These are phyloP conservation scores for Hoplostethus atlanticus DNA, from an alignment of 2,797 vertebrate species.

Conservation along the genomic window DNA sequence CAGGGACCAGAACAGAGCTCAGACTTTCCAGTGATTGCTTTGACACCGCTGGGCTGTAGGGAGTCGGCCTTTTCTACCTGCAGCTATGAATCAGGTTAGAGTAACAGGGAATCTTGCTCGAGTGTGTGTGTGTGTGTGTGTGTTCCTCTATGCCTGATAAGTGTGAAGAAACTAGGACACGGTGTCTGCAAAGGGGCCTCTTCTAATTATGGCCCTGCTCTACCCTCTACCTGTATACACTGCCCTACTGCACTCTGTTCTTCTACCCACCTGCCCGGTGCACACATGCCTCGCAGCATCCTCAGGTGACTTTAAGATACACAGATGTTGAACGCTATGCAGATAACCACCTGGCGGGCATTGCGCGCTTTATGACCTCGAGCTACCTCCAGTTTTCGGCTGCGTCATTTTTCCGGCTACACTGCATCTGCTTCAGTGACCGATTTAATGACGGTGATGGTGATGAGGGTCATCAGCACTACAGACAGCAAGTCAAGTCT, in stretches of 20 bases:
- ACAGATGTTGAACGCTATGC: not conserved
- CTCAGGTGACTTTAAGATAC: constrained; percentile 31
- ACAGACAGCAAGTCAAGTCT: too few species aligned
- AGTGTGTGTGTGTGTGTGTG: constrained; percentile 21
- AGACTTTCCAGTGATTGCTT: constrained; percentile 65
- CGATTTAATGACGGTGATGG: too few species aligned
- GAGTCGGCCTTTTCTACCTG: constrained; percentile 76
- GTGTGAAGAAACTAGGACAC: constrained; percentile 77
- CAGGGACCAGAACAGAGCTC: constrained; percentile 29
- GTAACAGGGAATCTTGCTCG: not conserved
- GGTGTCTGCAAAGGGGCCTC: constrained; percentile 69
- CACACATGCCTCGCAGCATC: constrained; percentile 8
- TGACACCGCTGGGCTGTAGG: constrained; percentile 72
- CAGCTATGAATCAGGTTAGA: constrained; percentile 72
- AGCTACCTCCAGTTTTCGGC: not conserved
- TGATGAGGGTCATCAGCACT: too few species aligned
- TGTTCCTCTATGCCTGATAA: constrained; percentile 51
- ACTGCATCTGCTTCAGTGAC: too few species aligned
- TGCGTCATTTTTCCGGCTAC: not conserved
- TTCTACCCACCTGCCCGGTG: constrained; percentile 34
- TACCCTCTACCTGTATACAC: constrained; percentile 51
- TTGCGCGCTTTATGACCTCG: constrained; percentile 27
- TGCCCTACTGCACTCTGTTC: constrained; percentile 64
- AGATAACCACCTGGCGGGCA: not conserved
- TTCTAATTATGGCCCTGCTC: constrained; percentile 74